Base-by-base conservation (phyloP, 2,888 invertebrate genomes). In the Dasysyrphus tricinctus region DNA sequence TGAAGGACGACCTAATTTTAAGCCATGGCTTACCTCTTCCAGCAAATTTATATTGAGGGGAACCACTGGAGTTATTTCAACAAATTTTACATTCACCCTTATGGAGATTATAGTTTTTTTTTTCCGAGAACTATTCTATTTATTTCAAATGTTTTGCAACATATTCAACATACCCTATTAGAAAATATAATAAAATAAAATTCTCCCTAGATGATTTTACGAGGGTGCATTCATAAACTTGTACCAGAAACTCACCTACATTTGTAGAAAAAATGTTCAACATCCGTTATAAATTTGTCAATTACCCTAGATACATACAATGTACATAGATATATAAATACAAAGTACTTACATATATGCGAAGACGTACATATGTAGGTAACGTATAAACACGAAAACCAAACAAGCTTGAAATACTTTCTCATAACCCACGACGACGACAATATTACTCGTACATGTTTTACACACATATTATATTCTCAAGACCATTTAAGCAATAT, bases 261-360 rank as follows among this genome's bases (percentile, higher is more conserved):
- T 56, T 47, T 61, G 14, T 24, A 14, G 9, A 24, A 51, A 44
- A 65, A 49, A 34, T 51, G 37, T 56, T 57, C 74, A 39, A 44
- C 61, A 83, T 80, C 65, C 80, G 76, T 29, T 80, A 37, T 44
- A 76, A 67, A 67, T 80, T 76, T 80, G 84, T 85, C 84, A 80
- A 85, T 85, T 85, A 85, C 81, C 69, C 85, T 16, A 81, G 77
- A 78, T 85, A 72, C 51, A 39, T 14, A n/a, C n/a, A n/a, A 44
- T 44, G 5, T 6, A n/a, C 2, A n/a, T 44, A 44, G 11, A n/a
- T 24, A 24, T 24, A 47, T 37, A 8, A 19, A 47, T n/a, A 44
- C 54, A 42, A 5, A 5, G n/a, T 47, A 16, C 3, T 7, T 1
- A 47, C 1, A 1, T 3, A 0, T n/a, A n/a, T 44, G 0, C 5